Conservation (phyloP, 2,113 vertebrate species). For the Boulengeromyrus knoepffleri region DNA sequence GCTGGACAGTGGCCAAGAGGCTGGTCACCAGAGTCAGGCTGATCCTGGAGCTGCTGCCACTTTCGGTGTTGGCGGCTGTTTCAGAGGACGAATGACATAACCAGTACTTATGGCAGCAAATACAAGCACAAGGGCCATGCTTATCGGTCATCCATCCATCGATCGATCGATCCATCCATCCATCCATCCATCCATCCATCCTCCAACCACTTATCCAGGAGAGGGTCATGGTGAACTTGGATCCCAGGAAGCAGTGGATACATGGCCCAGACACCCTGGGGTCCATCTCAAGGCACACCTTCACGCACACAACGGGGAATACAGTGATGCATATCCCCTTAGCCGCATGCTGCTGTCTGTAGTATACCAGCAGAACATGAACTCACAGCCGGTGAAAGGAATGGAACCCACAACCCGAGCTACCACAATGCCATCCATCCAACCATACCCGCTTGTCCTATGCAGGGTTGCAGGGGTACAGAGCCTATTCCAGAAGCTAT, state of each 20-base stretch:
- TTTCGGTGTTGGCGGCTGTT: not conserved
- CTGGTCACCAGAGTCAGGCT: not conserved
- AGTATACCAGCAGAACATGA: not conserved
- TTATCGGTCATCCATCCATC: not conserved
- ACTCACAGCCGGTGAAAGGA: not conserved
- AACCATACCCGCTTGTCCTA: not conserved
- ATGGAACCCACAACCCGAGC: not conserved
- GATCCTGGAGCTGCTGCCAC: not conserved
- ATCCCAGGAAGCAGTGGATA: not conserved
- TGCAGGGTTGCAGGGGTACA: not conserved
- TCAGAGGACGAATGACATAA: not conserved
- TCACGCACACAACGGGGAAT: not conserved
- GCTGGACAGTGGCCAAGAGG: conserved; percentile 25
- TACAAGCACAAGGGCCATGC: not conserved
- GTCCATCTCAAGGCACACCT: not conserved
- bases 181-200: not conserved
- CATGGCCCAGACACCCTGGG: not conserved
- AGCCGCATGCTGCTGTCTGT: not conserved
- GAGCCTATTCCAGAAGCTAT: not conserved
- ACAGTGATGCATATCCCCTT: not conserved
- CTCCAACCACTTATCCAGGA: not conserved
- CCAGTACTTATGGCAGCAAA: not conserved
- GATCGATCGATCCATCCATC: not conserved
- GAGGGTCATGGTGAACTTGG: not conserved
- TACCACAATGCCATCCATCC: not conserved